A percentile compares a stretch with the other conserved stretches of the same genome.
Evolutionary conservation across 2,888 invertebrate species (phyloP).

Genomic region (Vesta saturnalis): DNA sequence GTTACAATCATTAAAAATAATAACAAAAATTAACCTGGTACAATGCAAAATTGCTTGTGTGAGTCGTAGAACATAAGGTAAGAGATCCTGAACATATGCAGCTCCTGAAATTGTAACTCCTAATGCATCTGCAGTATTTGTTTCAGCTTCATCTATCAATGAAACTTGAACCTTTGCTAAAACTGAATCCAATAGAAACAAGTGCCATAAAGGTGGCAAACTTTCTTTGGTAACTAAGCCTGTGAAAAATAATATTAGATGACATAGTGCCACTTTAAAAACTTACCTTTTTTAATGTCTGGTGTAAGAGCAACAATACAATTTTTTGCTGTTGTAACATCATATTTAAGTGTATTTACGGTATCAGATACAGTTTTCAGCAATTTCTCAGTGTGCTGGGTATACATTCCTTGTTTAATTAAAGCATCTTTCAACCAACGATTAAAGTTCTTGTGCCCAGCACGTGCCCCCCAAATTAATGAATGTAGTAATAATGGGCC

Average conservation of each 20-base stretch:
- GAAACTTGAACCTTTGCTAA: slow-evolving; percentile 78
- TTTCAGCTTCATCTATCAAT: slow-evolving; percentile 64
- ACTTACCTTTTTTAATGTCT: slow-evolving; percentile 60
- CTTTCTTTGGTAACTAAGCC: slow-evolving; percentile 60
- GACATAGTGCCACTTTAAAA: no score
- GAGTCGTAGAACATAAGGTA: slow-evolving; percentile 73
- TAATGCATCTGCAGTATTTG: slow-evolving; percentile 58
- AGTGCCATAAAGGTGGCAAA: slow-evolving; percentile 76
- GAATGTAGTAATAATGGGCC: slow-evolving; percentile 82
- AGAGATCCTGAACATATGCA: slow-evolving; percentile 68
- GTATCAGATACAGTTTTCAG: slow-evolving; percentile 77
- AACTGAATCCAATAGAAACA: slow-evolving; percentile 80
- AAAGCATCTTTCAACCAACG: slow-evolving; percentile 93
- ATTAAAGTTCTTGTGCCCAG: slow-evolving; percentile 84
- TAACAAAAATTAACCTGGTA: slow-evolving; percentile 63
- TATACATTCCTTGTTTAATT: slow-evolving; percentile 90
- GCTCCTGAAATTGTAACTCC: slow-evolving; percentile 50
- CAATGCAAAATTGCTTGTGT: slow-evolving; percentile 73
- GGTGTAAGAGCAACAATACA: slow-evolving; percentile 67
- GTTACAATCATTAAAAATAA: slow-evolving; percentile 13
- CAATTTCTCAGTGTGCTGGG: slow-evolving; percentile 78
- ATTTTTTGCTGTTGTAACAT: slow-evolving; percentile 70
- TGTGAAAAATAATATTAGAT: slow-evolving; percentile 29
- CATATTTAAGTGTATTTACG: slow-evolving; percentile 72
- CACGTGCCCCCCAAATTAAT: slow-evolving; percentile 88